phyloP scores from a whole-genome alignment of 1,140 invertebrate species.

The Panagrolaimus sp. region DNA sequence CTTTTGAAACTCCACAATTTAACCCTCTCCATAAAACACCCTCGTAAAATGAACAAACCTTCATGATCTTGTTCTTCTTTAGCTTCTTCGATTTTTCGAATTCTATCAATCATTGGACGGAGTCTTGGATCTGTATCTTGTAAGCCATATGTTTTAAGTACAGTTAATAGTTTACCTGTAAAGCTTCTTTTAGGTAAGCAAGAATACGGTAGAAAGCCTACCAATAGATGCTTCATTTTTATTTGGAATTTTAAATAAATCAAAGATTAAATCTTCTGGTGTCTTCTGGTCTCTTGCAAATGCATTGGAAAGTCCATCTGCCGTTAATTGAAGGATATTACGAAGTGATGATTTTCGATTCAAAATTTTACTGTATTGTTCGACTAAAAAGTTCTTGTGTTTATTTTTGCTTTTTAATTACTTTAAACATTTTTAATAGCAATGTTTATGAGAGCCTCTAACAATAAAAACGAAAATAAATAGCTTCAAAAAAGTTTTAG shows the following conservation, averaged over 20 bases:
- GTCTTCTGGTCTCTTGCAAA: slow-evolving; percentile 28
- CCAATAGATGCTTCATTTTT: slow-evolving; percentile 35
- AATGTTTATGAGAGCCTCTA: too few relatives aligned
- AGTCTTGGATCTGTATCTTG: slow-evolving; percentile 28
- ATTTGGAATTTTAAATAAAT: slow-evolving; percentile 40
- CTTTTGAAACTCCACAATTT: too few relatives aligned
- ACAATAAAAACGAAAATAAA: too few relatives aligned
- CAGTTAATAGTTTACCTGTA: slow-evolving; percentile 24
- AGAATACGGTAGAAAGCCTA: slow-evolving; percentile 23
- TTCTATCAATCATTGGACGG: slow-evolving; percentile 25
- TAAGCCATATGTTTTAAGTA: slow-evolving; percentile 27
- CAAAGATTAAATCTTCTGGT: slow-evolving; percentile 35
- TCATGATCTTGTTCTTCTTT: slow-evolving; percentile 21
- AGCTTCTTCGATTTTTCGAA: slow-evolving; percentile 22
- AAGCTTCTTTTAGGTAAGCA: too few relatives aligned
- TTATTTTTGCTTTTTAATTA: too few relatives aligned
- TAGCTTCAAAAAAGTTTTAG: too few relatives aligned
- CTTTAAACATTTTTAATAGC: too few relatives aligned
- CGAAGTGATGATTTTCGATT: slow-evolving; percentile 15
- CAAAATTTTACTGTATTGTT: slow-evolving; percentile 17
- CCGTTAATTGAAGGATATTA: slow-evolving; percentile 25
- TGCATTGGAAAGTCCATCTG: slow-evolving; percentile 22
- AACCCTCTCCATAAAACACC: background rate
- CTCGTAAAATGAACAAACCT: too few relatives aligned
- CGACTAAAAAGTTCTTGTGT: background rate